A percentile compares a stretch with the other conserved stretches of the same genome.
Evolutionary conservation across 2,888 invertebrate species (phyloP).

Genomic region (Ametastegia equiseti): DNA sequence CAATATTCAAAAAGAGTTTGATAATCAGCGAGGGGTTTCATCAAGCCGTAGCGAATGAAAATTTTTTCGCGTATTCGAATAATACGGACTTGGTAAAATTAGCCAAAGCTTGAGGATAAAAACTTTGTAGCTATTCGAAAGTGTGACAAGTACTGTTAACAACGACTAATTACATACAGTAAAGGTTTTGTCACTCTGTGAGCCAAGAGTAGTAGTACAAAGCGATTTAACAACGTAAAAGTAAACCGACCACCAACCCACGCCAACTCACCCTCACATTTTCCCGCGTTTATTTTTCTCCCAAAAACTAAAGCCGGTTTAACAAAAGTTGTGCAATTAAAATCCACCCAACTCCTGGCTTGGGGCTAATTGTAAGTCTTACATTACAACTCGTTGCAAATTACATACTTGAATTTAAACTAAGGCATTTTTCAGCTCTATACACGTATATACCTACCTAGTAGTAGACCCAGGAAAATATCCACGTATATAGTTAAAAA

Average conservation of each 20-base stretch:
- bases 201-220: slow-evolving; percentile 27
- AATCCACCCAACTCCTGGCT: neutral
- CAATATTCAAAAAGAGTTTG: neutral
- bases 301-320: neutral
- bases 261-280: neutral
- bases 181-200: slow-evolving; percentile 33
- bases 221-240: slow-evolving; percentile 39
- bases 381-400: neutral
- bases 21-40: neutral
- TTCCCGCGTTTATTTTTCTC: neutral
- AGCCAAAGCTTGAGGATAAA: neutral
- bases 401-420: slow-evolving; percentile 25
- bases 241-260: neutral
- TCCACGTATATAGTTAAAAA: neutral
- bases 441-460: too few species aligned
- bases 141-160: slow-evolving; percentile 40
- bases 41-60: neutral
- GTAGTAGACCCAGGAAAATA: too few species aligned
- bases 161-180: slow-evolving; percentile 37
- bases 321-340: slow-evolving; percentile 27
- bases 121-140: slow-evolving; percentile 1
- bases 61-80: neutral
- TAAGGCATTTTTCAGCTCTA: neutral
- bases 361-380: too few species aligned
- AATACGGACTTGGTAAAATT: neutral